Base-by-base conservation (phyloP, 1,140 invertebrate species). In the Drosophila littoralis region DNA sequence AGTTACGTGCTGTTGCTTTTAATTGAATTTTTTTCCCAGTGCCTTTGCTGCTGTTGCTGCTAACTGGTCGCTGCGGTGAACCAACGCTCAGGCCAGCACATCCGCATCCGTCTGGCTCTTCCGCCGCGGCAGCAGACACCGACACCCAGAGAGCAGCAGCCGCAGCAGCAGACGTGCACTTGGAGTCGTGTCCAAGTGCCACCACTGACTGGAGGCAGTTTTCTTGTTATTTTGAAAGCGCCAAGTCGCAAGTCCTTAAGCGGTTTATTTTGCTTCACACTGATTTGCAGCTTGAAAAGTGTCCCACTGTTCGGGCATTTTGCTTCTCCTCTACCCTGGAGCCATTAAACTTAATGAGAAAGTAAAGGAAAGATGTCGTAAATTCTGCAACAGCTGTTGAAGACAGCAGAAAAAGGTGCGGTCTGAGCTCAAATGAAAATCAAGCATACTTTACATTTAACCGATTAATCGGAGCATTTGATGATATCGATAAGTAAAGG, bases 1-100 rank as follows among this genome's bases (percentile, higher is more conserved):
- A 86, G 79, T 90, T 90, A 90, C 86, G 86, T 90, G 86, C 88
- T 90, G 86, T 90, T 90, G 88, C 88, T 90, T 90, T 90, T 90
- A 90, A 90, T 90, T 90, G 86, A 90, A 90, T 90, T 90, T 90
- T 82, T 77, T 90, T 81, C 60, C 54, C 78, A 79, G 58, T 66
- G 57, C 42, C 42, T 13, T 22, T 35, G 17, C 7, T 59, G 57
- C 45, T 63, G 66, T 43, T 75, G 52, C 59, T 74, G 43, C 43
- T 71, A 70, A 71, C 73, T 71, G 67, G 76, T 85, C 78, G 77
- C 77, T 73, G 74, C 40, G 78, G 74, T 65, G 59, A 81, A 73
- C 83, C 79, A 77, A 80, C 72, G 83, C 72, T 75, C 75, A 67
- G 83, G 77, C 83, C 82, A 86, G 83, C 83, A 86, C 83, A 88